phyloP scores from a whole-genome alignment of 2,888 invertebrate genomes.

The Melinaea marsaeus region DNA sequence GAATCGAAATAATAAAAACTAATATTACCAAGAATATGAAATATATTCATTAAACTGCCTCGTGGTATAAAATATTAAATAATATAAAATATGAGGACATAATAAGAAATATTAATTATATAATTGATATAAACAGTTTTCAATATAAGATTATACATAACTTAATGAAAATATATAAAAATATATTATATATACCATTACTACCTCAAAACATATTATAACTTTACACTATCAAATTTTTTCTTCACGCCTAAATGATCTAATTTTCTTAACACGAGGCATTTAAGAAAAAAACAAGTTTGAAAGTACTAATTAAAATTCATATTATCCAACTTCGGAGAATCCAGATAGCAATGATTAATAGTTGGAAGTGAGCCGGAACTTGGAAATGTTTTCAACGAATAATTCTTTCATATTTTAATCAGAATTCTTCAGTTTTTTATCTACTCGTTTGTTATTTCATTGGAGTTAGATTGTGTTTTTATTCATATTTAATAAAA shows the following conservation, averaged over 20 bases:
- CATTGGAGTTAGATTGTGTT: too few species aligned
- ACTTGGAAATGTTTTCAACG: conserved; percentile 2
- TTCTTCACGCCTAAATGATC: not conserved
- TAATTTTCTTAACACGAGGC: not conserved
- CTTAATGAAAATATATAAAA: too few species aligned
- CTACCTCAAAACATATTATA: not conserved
- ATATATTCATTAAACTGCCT: too few species aligned
- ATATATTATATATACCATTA: too few species aligned
- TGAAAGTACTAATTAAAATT: not conserved
- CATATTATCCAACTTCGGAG: not conserved
- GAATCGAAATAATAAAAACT: too few species aligned
- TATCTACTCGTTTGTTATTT: not conserved
- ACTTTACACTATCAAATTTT: not conserved
- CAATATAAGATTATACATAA: not conserved
- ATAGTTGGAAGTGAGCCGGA: conserved; percentile 20
- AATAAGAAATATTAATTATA: too few species aligned
- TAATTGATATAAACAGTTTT: not conserved
- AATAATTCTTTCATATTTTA: conserved; percentile 2
- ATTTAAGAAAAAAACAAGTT: not conserved
- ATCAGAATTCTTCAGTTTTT: not conserved
- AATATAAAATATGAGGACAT: too few species aligned
- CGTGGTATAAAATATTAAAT: too few species aligned
- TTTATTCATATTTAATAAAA: too few species aligned
- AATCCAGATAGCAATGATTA: conserved; percentile 23
- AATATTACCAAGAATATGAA: too few species aligned